phyloP scores from a whole-genome alignment of 2,113 vertebrate genomes.

The Notiomystis cincta region DNA sequence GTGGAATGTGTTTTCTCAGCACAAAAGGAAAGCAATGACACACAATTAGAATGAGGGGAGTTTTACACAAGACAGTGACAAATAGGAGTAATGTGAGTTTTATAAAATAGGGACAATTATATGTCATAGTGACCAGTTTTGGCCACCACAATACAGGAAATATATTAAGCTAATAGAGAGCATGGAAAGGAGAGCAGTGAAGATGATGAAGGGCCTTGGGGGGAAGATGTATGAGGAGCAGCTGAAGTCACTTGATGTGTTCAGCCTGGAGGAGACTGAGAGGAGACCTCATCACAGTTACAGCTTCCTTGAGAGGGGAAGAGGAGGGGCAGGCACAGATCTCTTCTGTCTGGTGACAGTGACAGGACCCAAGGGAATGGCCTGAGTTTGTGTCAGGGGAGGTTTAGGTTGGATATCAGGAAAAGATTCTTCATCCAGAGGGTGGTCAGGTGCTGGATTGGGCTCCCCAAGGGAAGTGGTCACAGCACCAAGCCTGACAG shows the following conservation, averaged over 20 bases:
- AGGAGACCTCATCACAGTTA: background rate
- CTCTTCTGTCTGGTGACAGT: background rate
- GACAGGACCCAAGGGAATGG: background rate
- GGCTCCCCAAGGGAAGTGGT: background rate
- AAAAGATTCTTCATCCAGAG: background rate
- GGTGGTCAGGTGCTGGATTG: background rate
- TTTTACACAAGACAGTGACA: background rate
- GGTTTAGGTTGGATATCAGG: too few species aligned
- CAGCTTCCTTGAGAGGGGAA: background rate
- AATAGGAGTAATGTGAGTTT: background rate
- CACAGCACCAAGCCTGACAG: background rate
- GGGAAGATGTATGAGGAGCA: background rate
- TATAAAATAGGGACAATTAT: background rate
- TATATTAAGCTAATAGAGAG: background rate
- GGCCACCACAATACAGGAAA: background rate
- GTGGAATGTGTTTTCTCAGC: background rate
- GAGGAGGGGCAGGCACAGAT: background rate
- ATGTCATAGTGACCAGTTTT: background rate
- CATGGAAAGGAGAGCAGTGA: background rate
- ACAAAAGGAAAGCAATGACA: background rate
- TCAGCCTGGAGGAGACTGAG: background rate
- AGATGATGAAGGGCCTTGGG: background rate
- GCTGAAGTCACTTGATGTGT: background rate
- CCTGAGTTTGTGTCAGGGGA: background rate
- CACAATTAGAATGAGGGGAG: background rate